Evolutionary conservation across 2,797 vertebrate genomes (phyloP).

Genomic region (Dendrocincla fuliginosa): DNA sequence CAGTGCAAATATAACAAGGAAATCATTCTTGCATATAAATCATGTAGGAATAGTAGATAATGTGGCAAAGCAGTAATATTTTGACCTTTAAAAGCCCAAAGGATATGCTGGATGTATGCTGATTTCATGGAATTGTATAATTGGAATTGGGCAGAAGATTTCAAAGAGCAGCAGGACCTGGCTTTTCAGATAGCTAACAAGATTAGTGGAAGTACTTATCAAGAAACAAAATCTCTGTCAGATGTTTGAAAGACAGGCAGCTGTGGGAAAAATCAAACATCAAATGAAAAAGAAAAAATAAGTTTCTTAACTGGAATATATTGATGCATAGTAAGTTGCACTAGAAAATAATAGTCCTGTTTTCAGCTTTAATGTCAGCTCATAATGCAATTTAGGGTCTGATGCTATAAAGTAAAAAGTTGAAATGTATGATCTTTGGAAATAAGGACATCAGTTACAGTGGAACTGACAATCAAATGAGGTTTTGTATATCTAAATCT

Average conservation of each 20-base stretch:
- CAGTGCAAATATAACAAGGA: neutral
- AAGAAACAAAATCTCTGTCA: neutral
- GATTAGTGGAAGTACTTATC: neutral
- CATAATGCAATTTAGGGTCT: neutral
- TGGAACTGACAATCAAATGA: neutral
- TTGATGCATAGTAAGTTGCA: neutral
- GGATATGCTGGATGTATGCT: accelerated
- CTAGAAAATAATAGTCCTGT: neutral
- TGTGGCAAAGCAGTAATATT: neutral
- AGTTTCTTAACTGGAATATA: neutral
- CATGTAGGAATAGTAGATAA: neutral
- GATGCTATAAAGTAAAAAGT: neutral
- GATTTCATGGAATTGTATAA: neutral
- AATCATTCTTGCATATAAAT: neutral
- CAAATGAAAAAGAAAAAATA: neutral
- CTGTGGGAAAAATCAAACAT: neutral
- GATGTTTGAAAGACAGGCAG: neutral
- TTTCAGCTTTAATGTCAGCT: neutral
- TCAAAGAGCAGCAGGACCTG: neutral
- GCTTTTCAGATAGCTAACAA: neutral
- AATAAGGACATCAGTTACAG: neutral
- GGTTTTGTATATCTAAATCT: neutral
- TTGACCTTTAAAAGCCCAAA: neutral
- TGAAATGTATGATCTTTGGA: neutral
- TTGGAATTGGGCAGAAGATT: neutral